Conservation (phyloP, 2,113 vertebrate genomes). For the Erythrolamprus reginae region DNA sequence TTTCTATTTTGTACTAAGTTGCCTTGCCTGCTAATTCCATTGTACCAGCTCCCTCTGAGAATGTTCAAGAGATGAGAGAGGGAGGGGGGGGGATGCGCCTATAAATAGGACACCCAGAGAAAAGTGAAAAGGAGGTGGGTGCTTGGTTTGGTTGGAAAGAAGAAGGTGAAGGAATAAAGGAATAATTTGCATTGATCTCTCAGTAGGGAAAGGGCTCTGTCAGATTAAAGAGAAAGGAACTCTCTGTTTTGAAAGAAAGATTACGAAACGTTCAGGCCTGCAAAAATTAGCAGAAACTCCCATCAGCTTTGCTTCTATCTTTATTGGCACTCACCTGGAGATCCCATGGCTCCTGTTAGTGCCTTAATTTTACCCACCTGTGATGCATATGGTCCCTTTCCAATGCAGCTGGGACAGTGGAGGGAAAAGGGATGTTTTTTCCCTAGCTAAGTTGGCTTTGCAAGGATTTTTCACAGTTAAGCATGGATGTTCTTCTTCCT, state of each 20-base stretch:
- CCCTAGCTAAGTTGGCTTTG: neutral
- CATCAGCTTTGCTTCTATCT: neutral
- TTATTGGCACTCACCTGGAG: neutral
- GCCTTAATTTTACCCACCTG: neutral
- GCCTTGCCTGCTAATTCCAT: conserved; percentile 9
- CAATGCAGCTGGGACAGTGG: neutral
- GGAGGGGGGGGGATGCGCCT: neutral
- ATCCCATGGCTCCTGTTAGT: neutral
- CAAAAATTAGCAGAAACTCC: neutral
- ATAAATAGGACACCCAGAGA: conserved; percentile 18
- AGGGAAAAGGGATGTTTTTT: neutral
- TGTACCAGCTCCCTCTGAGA: neutral
- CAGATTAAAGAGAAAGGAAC: neutral
- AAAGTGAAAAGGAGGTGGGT: neutral
- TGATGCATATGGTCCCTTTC: neutral
- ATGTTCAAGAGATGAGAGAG: conserved; percentile 7
- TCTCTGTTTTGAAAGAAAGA: neutral
- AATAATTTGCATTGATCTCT: neutral
- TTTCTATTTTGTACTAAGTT: conserved; percentile 9
- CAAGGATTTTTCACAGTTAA: conserved; percentile 1
- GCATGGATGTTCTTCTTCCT: neutral
- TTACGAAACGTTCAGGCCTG: neutral
- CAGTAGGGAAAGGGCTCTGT: neutral
- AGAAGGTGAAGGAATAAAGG: neutral
- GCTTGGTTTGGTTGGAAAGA: neutral